Base-by-base conservation (phyloP, 2,888 invertebrate species). In the Hydriomena furcata region DNA sequence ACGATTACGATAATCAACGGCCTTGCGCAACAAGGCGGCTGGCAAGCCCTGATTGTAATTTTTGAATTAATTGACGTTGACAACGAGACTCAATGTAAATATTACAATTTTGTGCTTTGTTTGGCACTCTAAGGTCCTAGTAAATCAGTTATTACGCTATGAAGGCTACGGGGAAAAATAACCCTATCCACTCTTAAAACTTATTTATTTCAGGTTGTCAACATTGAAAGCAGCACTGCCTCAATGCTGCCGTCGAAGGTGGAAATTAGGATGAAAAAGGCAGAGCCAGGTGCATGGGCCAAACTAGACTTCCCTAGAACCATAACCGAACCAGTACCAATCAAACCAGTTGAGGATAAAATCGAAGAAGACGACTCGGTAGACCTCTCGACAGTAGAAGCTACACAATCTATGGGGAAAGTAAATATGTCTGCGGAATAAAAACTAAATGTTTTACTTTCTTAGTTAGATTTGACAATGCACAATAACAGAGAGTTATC, bases 241-340 rank as follows among this genome's bases (percentile, higher is more conserved):
- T 93, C 93, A 28, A 95, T 98, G 95, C 91, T 94, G 65, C 95
- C 95, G 7, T 95, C 97, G 7, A 99, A 99, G 92, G 93, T 98
- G 21, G 99, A 99, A 87, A 95, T 99, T 13, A 97, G 95, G 72
- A 81, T 99, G 71, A 94, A 93, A 63, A 99, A 99, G 84, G 94
- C 93, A 0, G 97, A 97, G 68, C 93, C 95, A 0, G 95, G 95
- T 1, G 93, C 93, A 8, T 99, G 99, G 99, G 76, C 92, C 6
- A 93, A 93, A 62, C 81, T 98, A 17, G 94, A 95, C 68, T 92
- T 94, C 60, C 93, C 94, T 0, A 82, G 90, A 50, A 54, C 69
- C 27, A 71, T 68, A 37, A 67, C 71, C 0, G 76, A 73, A 51
- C 67, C 69, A 50, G 77, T 70, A 24, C 60, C 60, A 1, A 45